Conservation (phyloP, 2,797 vertebrate genomes). For the Tokudaia tokunoshimensis region DNA sequence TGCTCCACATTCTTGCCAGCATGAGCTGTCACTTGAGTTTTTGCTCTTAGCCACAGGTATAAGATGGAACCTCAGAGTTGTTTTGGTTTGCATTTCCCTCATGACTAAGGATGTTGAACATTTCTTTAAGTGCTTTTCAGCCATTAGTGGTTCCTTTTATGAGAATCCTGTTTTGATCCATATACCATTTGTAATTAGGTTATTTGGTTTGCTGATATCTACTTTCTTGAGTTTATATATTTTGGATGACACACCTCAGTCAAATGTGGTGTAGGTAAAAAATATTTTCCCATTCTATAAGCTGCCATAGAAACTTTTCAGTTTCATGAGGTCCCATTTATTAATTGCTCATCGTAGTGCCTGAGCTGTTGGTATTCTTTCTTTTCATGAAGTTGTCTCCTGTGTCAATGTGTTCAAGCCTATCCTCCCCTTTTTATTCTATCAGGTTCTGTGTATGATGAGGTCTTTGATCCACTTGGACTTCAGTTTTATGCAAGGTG, state of each 20-base stretch:
- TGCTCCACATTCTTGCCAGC: neutral
- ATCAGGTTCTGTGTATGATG: neutral
- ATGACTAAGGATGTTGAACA: neutral
- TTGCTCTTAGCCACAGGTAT: neutral
- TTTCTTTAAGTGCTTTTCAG: neutral
- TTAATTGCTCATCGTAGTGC: neutral
- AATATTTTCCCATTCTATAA: neutral
- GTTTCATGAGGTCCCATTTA: neutral
- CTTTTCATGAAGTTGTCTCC: neutral
- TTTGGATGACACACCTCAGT: neutral
- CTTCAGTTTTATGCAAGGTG: neutral
- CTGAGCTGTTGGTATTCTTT: neutral
- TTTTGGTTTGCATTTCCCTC: neutral
- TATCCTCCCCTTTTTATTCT: neutral
- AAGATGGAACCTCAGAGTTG: neutral
- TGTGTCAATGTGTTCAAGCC: neutral
- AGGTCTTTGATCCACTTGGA: neutral
- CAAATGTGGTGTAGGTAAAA: neutral
- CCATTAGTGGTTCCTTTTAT: neutral
- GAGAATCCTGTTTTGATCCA: neutral
- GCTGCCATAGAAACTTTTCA: neutral
- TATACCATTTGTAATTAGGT: neutral
- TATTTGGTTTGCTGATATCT: neutral
- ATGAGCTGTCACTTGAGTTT: neutral
- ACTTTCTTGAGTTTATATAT: neutral